Evolutionary conservation across 2,888 invertebrate species (phyloP), one percentile per base, ranked within the genome.

Genomic region (Sympetrum striolatum): DNA sequence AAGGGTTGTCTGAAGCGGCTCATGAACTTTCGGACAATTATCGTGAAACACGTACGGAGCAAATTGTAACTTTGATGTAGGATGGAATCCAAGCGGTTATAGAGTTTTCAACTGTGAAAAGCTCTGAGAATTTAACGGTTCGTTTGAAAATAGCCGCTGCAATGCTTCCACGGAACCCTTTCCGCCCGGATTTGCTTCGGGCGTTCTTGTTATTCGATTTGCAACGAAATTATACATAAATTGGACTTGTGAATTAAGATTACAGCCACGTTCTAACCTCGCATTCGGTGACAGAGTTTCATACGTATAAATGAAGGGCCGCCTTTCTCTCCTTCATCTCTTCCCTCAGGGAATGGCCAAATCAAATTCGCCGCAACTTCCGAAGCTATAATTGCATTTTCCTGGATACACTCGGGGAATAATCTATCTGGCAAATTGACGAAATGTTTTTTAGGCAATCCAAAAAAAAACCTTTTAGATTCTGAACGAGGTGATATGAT

Each of bases 351-450:
- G 35, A n/a, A 60, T 31, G 58, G 25, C 60, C 60, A 60, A 60
- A 86, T 86, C 86, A 37, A 60, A 86, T 86, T 60, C 86, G 37
- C 86, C 86, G 37, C 86, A 86, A 60, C 86, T 86, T 86, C 37
- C 60, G 64, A 14, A 37, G 37, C 86, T 22, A 60, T 86, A 86
- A 86, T 86, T 86, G 35, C 31, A 86, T 86, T 86, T 82, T 60
- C 60, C 35, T 58, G 35, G 64, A 60, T 60, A 60, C 86, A 60
- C 60, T 35, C 60, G 15, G 60, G 18, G 86, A 60, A 86, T 86
- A 86, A 86, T 60, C 60, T 60, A 86, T 86, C 37, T 35, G 37
- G 37, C 37, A 60, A 37, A 86, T 37, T 37, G 60, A n/a, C 60
- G 86, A n/a, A 35, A 31, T 25, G 31, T 73, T 73, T 73, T 73